Base-by-base conservation (phyloP, 2,797 vertebrate species). In the Sciurus vulgaris region DNA sequence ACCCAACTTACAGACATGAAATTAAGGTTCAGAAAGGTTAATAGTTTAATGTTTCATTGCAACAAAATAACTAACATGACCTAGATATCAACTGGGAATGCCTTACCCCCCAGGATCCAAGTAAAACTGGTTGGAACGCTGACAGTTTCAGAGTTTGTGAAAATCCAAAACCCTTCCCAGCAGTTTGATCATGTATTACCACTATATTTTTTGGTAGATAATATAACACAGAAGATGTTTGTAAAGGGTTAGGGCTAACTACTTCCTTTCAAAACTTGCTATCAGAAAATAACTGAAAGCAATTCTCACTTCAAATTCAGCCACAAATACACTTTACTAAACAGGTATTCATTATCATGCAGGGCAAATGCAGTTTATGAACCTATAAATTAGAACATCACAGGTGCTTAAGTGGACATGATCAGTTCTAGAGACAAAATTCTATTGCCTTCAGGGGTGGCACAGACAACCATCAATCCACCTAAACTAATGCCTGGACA, bases 251-350 rank as follows among this genome's bases (percentile, higher is more conserved):
- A 85, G 67, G 7, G 8, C 41, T 79, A 89, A 78, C 79, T 85
- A 20, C 11, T 85, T 92, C 2, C 51, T 78, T 20, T 77, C 47
- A 38, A 92, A 91, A 78, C 59, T 91, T 91, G 63, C 35, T 54
- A 44, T 83, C 35, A 38, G 18, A 14, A n/a, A 44, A 54, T 70
- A 89, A 92, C 22, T 79, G 49, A 88, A 79, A 89, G 12, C 33
- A 73, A 73, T n/a, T 61, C 47, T 94, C 17, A 38, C 12, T 28
- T 79, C 22, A 73, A 49, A 22, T 94, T 91, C 30, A 87, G 33
- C 4, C 77, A 63, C 30, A 91, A 65, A 61, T 70, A n/a, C 10
- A 59, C 83, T 72, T 91, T n/a, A n/a, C n/a, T 93, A 91, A 79
- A 65, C 13, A 82, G 24, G 30, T 3, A 33, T 38, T 82, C 70